These are phyloP conservation scores for Rhodeus uyekii DNA, from an alignment of 2,797 vertebrate genomes.

Conservation along the genomic window DNA sequence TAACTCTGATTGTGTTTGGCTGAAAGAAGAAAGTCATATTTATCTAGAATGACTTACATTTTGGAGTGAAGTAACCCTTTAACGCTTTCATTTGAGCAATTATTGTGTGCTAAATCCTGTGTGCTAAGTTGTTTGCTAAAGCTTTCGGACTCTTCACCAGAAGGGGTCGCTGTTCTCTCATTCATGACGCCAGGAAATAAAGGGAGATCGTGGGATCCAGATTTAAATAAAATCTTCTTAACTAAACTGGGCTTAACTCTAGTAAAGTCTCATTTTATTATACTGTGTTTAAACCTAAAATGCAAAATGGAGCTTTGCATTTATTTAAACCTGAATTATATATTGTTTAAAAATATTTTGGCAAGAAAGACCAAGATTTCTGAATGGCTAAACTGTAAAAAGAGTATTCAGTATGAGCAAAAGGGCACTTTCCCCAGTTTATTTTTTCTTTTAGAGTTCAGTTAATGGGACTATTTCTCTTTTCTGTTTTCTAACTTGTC, in stretches of 20 bases:
- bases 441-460: background rate
- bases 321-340: background rate
- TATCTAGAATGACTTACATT: background rate
- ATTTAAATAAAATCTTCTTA: background rate
- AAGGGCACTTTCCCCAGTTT: background rate
- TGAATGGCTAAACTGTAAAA: background rate
- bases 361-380: background rate
- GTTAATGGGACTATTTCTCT: conserved; percentile 40
- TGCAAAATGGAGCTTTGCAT: background rate
- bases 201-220: background rate
- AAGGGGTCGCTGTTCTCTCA: conserved; percentile 76
- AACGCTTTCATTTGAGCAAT: background rate
- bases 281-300: background rate
- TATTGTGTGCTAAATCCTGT: background rate
- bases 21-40: background rate
- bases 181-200: conserved; percentile 49
- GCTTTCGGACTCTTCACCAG: conserved; percentile 68
- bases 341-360: background rate
- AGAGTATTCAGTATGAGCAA: background rate
- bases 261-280: background rate
- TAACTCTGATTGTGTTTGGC: background rate
- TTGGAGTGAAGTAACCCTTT: no score
- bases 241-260: background rate
- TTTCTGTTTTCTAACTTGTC: conserved; percentile 27
- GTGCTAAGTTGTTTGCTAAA: no score